A percentile compares a stretch with the other conserved stretches of the same genome.
Conservation (phyloP, 2,113 vertebrate genomes). For the Oncorhynchus gorbuscha region DNA sequence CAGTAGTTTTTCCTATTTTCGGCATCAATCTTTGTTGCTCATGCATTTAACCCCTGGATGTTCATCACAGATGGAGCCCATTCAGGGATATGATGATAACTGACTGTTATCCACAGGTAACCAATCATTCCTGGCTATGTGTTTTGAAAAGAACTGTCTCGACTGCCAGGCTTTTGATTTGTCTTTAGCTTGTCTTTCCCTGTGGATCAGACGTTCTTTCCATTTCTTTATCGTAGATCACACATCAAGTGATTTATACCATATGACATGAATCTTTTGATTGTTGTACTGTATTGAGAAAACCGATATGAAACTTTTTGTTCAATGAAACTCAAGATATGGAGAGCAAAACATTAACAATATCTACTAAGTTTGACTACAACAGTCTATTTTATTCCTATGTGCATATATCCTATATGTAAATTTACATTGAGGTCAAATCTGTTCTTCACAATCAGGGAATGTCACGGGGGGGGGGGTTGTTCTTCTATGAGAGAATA, state of each 20-base stretch:
- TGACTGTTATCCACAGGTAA: constrained; percentile 16
- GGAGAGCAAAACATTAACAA: background rate
- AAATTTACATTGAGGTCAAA: constrained; percentile 20
- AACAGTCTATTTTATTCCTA: no score
- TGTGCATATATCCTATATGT: background rate
- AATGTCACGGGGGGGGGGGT: constrained; percentile 13
- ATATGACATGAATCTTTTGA: background rate
- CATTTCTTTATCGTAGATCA: background rate
- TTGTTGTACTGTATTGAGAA: background rate
- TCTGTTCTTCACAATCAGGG: background rate
- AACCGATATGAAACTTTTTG: background rate
- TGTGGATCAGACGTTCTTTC: background rate
- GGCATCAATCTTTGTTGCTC: constrained; percentile 41
- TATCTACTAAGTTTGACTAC: background rate
- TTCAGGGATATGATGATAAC: constrained; percentile 43
- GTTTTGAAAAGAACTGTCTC: background rate
- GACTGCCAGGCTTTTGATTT: background rate
- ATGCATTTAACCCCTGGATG: constrained; percentile 42
- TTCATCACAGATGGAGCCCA: constrained; percentile 38
- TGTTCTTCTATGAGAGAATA: constrained; percentile 10
- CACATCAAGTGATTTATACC: no score
- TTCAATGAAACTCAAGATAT: background rate
- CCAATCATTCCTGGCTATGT: constrained; percentile 19
- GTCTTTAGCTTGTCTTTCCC: background rate
- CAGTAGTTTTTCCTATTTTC: constrained; percentile 34